These are phyloP conservation scores for Oenanthe oenanthe DNA, from an alignment of 2,113 vertebrate genomes.

Conservation along the genomic window DNA sequence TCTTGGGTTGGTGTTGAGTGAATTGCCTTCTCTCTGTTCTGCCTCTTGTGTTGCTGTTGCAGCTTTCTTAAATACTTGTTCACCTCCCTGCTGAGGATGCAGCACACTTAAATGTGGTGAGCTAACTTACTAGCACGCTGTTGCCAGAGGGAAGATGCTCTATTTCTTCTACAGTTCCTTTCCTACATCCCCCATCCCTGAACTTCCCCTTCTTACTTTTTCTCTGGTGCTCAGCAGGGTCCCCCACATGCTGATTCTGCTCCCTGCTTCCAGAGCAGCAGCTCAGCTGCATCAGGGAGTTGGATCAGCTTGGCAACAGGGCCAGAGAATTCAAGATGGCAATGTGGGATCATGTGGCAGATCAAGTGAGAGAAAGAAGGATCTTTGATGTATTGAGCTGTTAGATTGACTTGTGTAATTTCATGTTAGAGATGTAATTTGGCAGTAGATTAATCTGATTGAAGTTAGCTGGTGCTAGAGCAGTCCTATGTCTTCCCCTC, in stretches of 20 bases:
- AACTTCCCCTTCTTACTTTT: not conserved
- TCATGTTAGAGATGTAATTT: not conserved
- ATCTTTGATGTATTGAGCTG: not conserved
- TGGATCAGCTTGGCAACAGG: not conserved
- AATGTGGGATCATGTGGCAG: fast-evolving
- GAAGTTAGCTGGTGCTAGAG: not conserved
- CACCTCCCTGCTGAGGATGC: not conserved
- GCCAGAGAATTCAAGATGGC: not conserved
- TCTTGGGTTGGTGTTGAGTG: not conserved
- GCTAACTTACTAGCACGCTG: not conserved
- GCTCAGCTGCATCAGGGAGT: not conserved
- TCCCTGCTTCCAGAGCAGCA: not conserved
- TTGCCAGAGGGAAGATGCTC: not conserved
- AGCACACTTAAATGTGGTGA: not conserved
- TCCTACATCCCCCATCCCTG: not conserved
- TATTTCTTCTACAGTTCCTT: not conserved
- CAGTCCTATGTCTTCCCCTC: not conserved
- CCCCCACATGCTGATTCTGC: fast-evolving
- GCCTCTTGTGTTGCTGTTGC: not conserved
- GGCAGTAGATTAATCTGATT: not conserved
- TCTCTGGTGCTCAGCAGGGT: not conserved
- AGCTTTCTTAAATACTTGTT: not conserved
- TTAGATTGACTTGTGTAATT: not conserved
- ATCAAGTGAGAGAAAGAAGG: not conserved
- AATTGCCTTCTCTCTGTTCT: not conserved